A percentile compares a stretch with the other conserved stretches of the same genome.
These are phyloP conservation scores for Hirtodrosophila alboralis DNA, from an alignment of 2,888 invertebrate species.

Conservation along the genomic window DNA sequence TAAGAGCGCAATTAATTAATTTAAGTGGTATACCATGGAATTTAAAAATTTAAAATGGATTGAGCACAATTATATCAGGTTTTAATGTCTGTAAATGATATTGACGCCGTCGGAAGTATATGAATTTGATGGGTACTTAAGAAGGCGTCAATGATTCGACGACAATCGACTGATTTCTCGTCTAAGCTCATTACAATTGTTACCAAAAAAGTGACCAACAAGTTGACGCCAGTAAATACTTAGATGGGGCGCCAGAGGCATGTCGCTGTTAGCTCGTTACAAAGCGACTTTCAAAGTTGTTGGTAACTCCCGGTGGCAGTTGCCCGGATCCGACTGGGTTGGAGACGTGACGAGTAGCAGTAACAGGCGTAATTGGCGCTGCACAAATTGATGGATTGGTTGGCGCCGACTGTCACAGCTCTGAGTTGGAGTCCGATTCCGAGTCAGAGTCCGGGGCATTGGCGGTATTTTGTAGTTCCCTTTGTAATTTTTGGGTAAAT, in stretches of 20 bases:
- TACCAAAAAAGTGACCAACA: conserved; percentile 41
- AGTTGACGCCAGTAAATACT: conserved; percentile 55
- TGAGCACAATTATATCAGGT: conserved; percentile 9
- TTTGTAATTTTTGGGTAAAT: conserved; percentile 65
- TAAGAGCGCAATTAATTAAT: no score
- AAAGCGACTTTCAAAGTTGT: conserved; percentile 49
- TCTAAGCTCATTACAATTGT: conserved; percentile 45
- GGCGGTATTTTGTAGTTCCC: conserved; percentile 64
- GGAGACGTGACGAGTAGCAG: conserved; percentile 71
- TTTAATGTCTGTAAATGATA: conserved; percentile 34
- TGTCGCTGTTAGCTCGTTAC: conserved; percentile 29
- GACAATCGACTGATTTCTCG: conserved; percentile 43
- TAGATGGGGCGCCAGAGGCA: conserved; percentile 43
- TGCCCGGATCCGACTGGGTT: conserved; percentile 35
- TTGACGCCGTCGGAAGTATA: conserved; percentile 63
- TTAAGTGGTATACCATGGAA: no score
- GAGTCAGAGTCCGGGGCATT: conserved; percentile 26
- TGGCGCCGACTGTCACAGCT: conserved; percentile 80
- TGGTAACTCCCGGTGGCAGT: conserved; percentile 52
- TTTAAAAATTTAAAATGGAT: background rate
- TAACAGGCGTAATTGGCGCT: conserved; percentile 80
- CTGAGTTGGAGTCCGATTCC: no score
- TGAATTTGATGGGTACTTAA: conserved; percentile 40
- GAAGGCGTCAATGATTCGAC: conserved; percentile 58
- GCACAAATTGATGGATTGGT: conserved; percentile 82